phyloP scores from a whole-genome alignment of 2,797 vertebrate genomes.

The Poecilia picta region DNA sequence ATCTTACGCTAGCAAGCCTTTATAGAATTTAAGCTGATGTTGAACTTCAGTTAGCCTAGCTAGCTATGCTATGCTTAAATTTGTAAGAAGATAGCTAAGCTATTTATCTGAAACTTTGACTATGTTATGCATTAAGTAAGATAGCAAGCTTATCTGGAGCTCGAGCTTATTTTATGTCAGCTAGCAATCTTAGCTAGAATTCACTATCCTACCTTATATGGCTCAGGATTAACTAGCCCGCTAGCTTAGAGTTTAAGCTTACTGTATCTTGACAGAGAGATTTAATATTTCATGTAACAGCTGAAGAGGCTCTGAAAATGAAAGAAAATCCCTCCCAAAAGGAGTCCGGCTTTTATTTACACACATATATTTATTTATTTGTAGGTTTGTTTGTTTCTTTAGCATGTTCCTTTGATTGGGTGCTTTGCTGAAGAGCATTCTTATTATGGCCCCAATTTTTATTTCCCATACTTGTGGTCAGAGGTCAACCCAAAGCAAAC shows the following conservation, averaged over 20 bases:
- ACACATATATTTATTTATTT: not conserved
- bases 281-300: not conserved
- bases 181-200: not conserved
- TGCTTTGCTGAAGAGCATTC: not conserved
- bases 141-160: not conserved
- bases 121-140: not conserved
- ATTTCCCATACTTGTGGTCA: constrained; percentile 24
- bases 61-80: not conserved
- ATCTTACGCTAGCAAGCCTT: not conserved
- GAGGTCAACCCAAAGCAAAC: constrained; percentile 34
- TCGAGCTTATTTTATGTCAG: not conserved
- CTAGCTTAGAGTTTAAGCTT: not conserved
- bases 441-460: not conserved
- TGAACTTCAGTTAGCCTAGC: not conserved
- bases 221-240: not conserved
- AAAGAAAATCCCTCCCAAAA: not conserved
- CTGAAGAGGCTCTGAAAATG: not conserved
- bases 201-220: not conserved
- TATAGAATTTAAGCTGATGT: not conserved
- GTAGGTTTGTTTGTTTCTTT: not conserved
- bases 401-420: not conserved
- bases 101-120: not conserved
- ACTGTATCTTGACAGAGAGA: not conserved
- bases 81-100: not conserved
- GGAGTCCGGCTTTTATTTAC: not conserved